phyloP scores from a whole-genome alignment of 2,797 vertebrate genomes.

The Phoeniculus purpureus region DNA sequence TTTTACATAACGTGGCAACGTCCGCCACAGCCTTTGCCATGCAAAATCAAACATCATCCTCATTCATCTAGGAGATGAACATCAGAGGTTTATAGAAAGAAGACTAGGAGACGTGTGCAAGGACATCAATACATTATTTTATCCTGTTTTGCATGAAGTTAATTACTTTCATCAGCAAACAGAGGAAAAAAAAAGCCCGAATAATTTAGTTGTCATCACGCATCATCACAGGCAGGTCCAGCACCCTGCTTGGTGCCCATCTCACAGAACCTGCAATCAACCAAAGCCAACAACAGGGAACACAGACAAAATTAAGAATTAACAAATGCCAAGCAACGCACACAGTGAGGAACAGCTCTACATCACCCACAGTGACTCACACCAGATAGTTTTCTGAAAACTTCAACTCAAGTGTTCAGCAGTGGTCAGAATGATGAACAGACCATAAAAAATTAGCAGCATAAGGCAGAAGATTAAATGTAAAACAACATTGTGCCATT shows the following conservation, averaged over 20 bases:
- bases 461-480: background rate
- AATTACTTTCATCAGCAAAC: slow-evolving; percentile 20
- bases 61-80: background rate
- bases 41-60: background rate
- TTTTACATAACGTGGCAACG: background rate
- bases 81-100: background rate
- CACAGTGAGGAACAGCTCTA: background rate
- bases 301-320: slow-evolving; percentile 20
- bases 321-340: slow-evolving; percentile 1
- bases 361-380: background rate
- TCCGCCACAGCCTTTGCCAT: background rate
- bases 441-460: slow-evolving; percentile 7
- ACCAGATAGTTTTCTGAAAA: slow-evolving; percentile 2
- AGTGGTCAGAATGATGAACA: slow-evolving; percentile 27
- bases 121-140: background rate
- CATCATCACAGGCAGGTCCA: background rate
- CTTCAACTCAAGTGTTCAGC: background rate
- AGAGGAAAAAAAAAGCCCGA: background rate
- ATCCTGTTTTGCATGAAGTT: background rate
- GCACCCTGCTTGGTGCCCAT: background rate
- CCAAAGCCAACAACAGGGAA: background rate
- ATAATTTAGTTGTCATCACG: background rate
- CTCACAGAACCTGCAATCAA: slow-evolving; percentile 3
- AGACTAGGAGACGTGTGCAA: background rate
- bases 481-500: background rate